Conservation (phyloP, 2,797 vertebrate genomes). For the Perodicticus potto region DNA sequence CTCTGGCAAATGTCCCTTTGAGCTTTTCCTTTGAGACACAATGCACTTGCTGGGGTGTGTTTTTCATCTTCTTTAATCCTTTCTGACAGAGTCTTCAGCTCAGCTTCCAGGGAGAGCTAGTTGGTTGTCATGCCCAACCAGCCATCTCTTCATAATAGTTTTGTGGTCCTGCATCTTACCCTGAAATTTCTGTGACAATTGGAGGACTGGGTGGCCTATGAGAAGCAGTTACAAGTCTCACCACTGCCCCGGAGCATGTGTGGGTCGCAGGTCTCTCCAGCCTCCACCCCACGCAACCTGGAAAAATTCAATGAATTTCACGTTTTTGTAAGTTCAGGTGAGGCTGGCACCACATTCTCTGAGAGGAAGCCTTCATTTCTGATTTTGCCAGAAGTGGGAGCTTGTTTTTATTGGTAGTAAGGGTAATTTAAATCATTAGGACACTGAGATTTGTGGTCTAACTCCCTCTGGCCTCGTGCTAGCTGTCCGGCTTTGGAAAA, state of each 20-base stretch:
- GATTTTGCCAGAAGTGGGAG: slow-evolving; percentile 1
- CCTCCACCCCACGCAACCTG: not conserved
- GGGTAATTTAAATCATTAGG: slow-evolving; percentile 57
- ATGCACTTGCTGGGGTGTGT: not conserved
- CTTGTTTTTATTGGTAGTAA: slow-evolving; percentile 49
- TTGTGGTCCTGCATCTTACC: not conserved
- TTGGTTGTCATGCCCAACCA: not conserved
- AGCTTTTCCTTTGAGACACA: not conserved
- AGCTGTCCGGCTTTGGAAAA: slow-evolving; percentile 57
- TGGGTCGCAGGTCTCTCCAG: not conserved
- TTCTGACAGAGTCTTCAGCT: not conserved
- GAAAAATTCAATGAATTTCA: slow-evolving; percentile 42
- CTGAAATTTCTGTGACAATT: not conserved
- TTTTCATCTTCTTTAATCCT: not conserved
- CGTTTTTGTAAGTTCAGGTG: slow-evolving; percentile 34
- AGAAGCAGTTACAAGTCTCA: not conserved
- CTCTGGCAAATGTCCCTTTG: not conserved
- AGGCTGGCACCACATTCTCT: not conserved
- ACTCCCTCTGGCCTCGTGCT: slow-evolving; percentile 37
- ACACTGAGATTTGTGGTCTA: slow-evolving; percentile 63
- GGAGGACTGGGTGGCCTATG: not conserved
- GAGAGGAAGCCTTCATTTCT: slow-evolving; percentile 27
- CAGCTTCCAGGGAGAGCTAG: not conserved
- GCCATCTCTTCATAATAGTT: not conserved
- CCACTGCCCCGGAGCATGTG: no score